Percentiles rank a stretch among this genome's conserved stretches.
These are phyloP conservation scores for Pipistrellus pygmaeus DNA, from an alignment of 2,797 vertebrate species.

Conservation along the genomic window DNA sequence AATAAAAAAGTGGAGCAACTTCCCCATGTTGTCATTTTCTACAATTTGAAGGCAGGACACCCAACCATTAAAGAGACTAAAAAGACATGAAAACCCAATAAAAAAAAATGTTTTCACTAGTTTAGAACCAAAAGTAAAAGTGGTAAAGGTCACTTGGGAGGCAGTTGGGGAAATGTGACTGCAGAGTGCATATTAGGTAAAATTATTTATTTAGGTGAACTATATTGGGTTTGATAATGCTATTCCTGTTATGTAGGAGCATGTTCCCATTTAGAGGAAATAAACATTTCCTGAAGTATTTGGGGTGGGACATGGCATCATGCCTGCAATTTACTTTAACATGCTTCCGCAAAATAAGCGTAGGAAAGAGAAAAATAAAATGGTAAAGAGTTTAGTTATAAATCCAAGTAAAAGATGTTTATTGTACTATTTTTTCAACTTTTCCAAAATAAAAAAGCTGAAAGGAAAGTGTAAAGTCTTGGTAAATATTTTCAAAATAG, in stretches of 20 bases:
- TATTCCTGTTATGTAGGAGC: neutral
- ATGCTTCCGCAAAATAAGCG: neutral
- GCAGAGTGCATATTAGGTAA: neutral
- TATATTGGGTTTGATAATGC: neutral
- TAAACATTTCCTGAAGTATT: neutral
- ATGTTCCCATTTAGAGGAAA: neutral
- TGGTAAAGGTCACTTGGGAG: neutral
- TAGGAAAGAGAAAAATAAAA: neutral
- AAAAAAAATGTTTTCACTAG: neutral
- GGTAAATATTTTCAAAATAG: conserved; percentile 11
- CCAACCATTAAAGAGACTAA: neutral
- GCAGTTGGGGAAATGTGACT: neutral
- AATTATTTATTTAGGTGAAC: neutral
- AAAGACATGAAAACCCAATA: neutral
- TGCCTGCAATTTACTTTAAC: neutral
- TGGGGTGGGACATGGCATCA: neutral
- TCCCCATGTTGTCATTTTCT: neutral
- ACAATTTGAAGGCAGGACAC: neutral
- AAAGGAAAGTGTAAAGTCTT: neutral
- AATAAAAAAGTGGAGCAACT: neutral
- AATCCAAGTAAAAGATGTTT: neutral
- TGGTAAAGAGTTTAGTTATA: neutral
- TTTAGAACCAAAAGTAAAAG: neutral
- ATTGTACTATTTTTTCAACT: neutral
- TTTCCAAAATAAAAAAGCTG: neutral